Evolutionary conservation across 2,888 invertebrate species (phyloP), one percentile per base, ranked within the genome.

Genomic region (Tromatobia lineatoria): DNA sequence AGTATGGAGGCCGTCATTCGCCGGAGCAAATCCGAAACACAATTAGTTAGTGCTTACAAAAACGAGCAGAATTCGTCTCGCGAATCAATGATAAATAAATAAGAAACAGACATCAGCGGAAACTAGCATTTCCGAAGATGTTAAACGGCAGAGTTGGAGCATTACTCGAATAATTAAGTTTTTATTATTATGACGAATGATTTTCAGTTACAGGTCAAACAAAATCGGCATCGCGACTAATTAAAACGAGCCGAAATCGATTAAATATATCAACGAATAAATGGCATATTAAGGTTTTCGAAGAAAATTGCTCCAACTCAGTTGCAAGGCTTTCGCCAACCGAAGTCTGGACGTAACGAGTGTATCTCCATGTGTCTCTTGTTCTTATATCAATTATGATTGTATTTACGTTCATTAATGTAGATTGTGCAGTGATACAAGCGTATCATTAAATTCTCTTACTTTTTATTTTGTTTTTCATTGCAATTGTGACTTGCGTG

Each of bases 31-130:
- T n/a, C n/a, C n/a, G n/a, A n/a, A n/a, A n/a, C 71, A 71, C 71
- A 71, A 38, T 25, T 25, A 57, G 23, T 57, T 42, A 54, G 42
- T 71, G 71, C 57, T 71, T 57, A 57, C 38, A 57, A 71, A n/a
- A 71, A 59, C 54, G 25, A 71, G 57, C 25, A 57, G 20, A 45
- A 71, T 71, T 57, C 42, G 57, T 45, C 23, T 57, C 57, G 71
- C 20, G 13, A 29, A 73, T 59, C 42, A 57, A 59, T 70, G 57
- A 57, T 69, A 42, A 78, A 78, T 78, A 69, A 78, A 78, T 79
- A 18, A 50, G 52, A 42, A 71, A 25, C 29, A 59, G n/a, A 42
- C 8, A 47, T 59, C 57, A 45, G 45, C 25, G 73, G n/a, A 71
- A 57, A 70, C 69, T 20, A 29, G 47, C 38, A 75, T 42, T 57